Evolutionary conservation across 2,113 vertebrate genomes (phyloP).

Genomic region (Physeter macrocephalus): DNA sequence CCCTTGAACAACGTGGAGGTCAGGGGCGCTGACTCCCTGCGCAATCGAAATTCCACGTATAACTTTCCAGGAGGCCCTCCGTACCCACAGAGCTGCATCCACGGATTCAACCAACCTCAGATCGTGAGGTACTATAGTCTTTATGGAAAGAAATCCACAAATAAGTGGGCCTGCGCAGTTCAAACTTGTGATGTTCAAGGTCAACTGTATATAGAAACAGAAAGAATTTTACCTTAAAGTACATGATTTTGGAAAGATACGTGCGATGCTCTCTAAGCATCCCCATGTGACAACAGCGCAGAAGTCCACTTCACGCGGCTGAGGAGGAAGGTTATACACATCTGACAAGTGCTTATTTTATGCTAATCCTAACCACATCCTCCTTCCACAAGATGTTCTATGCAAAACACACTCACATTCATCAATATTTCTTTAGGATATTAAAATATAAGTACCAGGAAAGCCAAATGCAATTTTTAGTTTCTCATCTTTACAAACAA

Average conservation of each 20-base stretch:
- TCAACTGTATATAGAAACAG: not conserved
- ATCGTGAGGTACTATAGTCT: accelerated
- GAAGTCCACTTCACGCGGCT: not conserved
- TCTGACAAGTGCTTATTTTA: not conserved
- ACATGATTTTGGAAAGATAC: not conserved
- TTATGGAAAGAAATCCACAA: not conserved
- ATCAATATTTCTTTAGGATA: not conserved
- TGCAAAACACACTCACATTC: not conserved
- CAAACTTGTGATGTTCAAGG: not conserved
- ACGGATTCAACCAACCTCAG: not conserved
- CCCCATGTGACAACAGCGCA: not conserved
- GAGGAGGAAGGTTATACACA: not conserved
- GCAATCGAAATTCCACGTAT: not conserved
- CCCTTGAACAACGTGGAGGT: not conserved
- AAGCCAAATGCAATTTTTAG: not conserved
- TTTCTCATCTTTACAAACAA: not conserved
- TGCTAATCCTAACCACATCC: not conserved
- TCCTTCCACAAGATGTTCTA: not conserved
- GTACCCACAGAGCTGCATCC: not conserved
- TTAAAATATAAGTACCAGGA: not conserved
- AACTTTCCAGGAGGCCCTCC: no score
- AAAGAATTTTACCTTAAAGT: not conserved
- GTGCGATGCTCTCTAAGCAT: no score
- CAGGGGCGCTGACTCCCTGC: not conserved
- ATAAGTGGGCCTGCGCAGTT: not conserved